Conservation (phyloP, 2,113 vertebrate species). For the Tor tambroides region DNA sequence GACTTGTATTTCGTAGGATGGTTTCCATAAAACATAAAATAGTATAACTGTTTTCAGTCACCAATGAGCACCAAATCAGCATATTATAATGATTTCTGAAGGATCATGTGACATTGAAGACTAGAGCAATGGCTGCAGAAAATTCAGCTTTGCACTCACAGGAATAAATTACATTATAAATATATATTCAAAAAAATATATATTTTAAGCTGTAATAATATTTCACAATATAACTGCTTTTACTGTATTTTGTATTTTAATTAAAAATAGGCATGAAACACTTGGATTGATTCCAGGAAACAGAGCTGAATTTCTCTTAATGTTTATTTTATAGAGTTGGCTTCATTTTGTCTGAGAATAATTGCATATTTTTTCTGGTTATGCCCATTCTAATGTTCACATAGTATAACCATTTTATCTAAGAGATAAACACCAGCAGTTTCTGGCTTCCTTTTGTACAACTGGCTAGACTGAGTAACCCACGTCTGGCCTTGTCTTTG, state of each 20-base stretch:
- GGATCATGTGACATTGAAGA: background rate
- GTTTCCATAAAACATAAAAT: too few species aligned
- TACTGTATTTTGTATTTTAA: background rate
- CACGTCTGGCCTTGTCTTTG: background rate
- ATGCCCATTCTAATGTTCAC: background rate
- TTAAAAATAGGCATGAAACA: background rate
- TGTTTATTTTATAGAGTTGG: background rate
- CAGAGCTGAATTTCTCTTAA: background rate
- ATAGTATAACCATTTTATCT: background rate
- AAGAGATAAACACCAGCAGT: background rate
- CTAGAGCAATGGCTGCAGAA: background rate
- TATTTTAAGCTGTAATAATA: background rate
- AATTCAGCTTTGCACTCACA: background rate
- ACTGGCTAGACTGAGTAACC: conserved; percentile 1
- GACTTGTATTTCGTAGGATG: too few species aligned
- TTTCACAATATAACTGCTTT: background rate
- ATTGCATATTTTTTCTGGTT: background rate
- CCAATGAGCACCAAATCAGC: conserved; percentile 2
- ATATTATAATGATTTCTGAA: background rate
- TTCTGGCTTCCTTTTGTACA: background rate
- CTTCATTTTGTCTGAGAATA: background rate
- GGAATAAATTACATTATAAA: background rate
- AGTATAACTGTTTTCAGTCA: background rate
- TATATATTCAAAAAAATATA: too few species aligned
- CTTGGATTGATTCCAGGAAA: background rate